Evolutionary conservation across 1,140 invertebrate species (phyloP), one percentile per base, ranked within the genome.

Genomic region (Drosophila bocki): DNA sequence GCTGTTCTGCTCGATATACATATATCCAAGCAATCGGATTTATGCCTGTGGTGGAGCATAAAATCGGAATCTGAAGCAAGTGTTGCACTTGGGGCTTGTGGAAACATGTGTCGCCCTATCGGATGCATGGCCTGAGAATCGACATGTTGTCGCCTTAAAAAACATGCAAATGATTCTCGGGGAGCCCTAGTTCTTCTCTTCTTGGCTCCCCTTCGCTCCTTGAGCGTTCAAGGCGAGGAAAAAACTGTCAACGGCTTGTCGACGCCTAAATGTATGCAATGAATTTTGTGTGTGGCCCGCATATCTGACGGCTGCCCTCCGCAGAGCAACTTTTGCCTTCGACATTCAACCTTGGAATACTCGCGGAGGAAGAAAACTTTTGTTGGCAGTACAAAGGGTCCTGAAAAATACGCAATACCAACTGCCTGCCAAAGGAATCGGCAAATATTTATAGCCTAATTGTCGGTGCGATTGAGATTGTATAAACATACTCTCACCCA

Each of bases 371-470:
- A 61, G 57, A 79, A 69, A 79, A 78, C 44, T 82, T 86, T 75
- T 71, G 37, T 47, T 60, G 50, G 51, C 65, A 70, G 12, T 42
- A 44, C 42, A 6, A 22, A 11, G 41, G 41, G 56, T n/a, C 19
- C 47, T 45, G 33, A 64, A 61, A 79, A 78, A 67, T 41, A 50
- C 41, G 32, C 35, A 69, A 61, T 33, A 61, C 22, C 51, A 8
- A 42, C 29, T 29, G 35, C 44, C 39, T 13, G 39, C 48, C 75
- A 64, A 64, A 61, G 64, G 64, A 81, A 80, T 71, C 71, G 65
- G 47, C 78, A 88, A 88, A 90, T 88, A 90, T 88, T 90, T 88
- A 88, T 78, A 78, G 78, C 75, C 74, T 81, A 84, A 84, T 88
- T 87, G 80, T 64, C 68, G 61, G 29, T 70, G 64, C 63, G 76